Evolutionary conservation across 1,140 invertebrate species (phyloP).

Genomic region (Ladona fulva): DNA sequence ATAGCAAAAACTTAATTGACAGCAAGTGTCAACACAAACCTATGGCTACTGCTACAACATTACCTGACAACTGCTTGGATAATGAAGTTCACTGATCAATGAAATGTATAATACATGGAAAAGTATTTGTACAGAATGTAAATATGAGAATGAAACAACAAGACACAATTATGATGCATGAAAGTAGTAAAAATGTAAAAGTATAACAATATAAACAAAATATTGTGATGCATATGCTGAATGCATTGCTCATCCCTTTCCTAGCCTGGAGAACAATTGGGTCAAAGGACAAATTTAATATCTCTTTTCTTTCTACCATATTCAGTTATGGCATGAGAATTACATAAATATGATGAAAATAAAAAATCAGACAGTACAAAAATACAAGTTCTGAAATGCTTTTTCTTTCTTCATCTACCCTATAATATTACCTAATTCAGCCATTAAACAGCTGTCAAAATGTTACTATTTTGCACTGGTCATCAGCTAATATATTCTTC

Average conservation of each 20-base stretch:
- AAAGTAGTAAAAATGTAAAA: not conserved
- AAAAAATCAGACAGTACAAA: constrained; percentile 10
- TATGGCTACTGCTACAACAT: not conserved
- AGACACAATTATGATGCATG: not conserved
- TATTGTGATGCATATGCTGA: not conserved
- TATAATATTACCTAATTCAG: not conserved
- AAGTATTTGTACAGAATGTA: not conserved
- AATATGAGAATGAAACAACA: not conserved
- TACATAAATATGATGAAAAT: not conserved
- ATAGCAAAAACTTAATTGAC: not conserved
- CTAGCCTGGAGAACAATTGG: not conserved
- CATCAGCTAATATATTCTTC: not conserved
- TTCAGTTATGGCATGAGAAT: not conserved
- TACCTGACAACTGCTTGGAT: not conserved
- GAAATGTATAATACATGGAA: not conserved
- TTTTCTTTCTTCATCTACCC: not conserved
- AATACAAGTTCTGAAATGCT: constrained; percentile 10
- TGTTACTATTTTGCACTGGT: not conserved
- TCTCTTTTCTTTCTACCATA: not conserved
- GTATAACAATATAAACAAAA: not conserved
- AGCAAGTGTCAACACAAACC: not conserved
- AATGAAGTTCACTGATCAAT: not conserved
- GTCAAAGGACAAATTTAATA: not conserved
- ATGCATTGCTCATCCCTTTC: not conserved
- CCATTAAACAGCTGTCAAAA: not conserved